Base-by-base conservation (phyloP, 2,888 invertebrate genomes). In the Poecilus cupreus region DNA sequence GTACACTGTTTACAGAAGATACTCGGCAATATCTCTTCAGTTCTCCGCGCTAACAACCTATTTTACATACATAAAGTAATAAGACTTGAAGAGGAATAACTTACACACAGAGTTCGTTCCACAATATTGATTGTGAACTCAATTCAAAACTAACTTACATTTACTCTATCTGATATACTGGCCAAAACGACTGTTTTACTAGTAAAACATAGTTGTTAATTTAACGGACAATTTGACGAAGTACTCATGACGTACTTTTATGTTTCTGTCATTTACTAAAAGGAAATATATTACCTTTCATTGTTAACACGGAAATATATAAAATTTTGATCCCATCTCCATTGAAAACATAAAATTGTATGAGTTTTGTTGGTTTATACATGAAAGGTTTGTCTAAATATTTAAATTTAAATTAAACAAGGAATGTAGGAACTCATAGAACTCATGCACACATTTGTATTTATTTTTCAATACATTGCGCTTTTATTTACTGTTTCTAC, bases 221-320 rank as follows among this genome's bases (percentile, higher is more conserved):
- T 60, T 60, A 24, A 60, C 60, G 13, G 24, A 26, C 60, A 60
- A 57, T 26, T 43, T 60, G 60, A 26, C 26, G 20, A 22, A 60
- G 26, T 60, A 26, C 60, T 24, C 26, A 60, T 60, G 60, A 20
- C 13, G 60, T 13, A 26, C 26, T 11, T 60, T 24, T 26, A 22
- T 60, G 24, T 60, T 6, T 26, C 11, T 26, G 60, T 43, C 43
- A 2, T 43, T 4, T 43, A 8, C 32, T 32, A 43, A n/a, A 3
- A 43, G 1, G 1, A n/a, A 3, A n/a, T 10, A 2, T 10, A 43
- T 43, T 43, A 8, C 13, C 43, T 43, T 43, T 43, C 43, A 43
- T 43, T 43, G 43, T 43, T 43, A 11, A 11, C 1, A 0, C 43
- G 13, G 43, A 43, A 43, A 13, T 13, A n/a, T n/a, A 13, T 39